A percentile compares a stretch with the other conserved stretches of the same genome.
Evolutionary conservation across 2,797 vertebrate genomes (phyloP).

Genomic region (Odontamblyopus lacepedii): DNA sequence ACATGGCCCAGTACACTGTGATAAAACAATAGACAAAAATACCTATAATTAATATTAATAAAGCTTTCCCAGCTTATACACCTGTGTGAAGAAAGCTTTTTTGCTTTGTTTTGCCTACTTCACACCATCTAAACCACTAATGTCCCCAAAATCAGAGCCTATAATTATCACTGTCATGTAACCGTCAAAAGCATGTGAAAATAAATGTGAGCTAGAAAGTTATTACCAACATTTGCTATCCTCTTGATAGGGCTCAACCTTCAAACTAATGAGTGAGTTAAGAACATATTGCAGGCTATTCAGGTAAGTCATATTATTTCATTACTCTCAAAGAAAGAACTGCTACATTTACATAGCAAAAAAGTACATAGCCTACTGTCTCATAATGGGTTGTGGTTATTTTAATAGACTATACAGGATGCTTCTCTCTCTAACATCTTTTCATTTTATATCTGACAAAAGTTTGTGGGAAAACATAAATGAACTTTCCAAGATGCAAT

Average conservation of each 20-base stretch:
- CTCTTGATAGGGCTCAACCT: too few species aligned
- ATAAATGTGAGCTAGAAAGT: neutral
- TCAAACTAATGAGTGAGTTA: too few species aligned
- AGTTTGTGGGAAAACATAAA: conserved; percentile 49
- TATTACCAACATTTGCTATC: too few species aligned
- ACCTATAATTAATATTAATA: neutral
- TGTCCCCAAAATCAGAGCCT: neutral
- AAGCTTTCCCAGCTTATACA: neutral
- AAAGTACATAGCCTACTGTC: neutral
- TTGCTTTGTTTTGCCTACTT: neutral
- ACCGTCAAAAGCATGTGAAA: neutral
- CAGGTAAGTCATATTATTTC: neutral
- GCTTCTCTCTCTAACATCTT: conserved; percentile 24
- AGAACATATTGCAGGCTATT: neutral
- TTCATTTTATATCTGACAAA: conserved; percentile 27
- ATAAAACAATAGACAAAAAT: conserved; percentile 1
- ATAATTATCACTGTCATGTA: neutral
- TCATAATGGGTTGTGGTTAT: neutral
- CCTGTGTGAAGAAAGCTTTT: neutral
- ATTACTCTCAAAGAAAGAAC: neutral
- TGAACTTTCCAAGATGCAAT: conserved; percentile 65
- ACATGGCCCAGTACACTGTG: neutral
- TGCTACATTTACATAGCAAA: neutral
- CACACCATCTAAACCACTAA: neutral
- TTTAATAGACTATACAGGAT: neutral